Conservation (phyloP, 2,113 vertebrate species). For the Stegastes partitus region DNA sequence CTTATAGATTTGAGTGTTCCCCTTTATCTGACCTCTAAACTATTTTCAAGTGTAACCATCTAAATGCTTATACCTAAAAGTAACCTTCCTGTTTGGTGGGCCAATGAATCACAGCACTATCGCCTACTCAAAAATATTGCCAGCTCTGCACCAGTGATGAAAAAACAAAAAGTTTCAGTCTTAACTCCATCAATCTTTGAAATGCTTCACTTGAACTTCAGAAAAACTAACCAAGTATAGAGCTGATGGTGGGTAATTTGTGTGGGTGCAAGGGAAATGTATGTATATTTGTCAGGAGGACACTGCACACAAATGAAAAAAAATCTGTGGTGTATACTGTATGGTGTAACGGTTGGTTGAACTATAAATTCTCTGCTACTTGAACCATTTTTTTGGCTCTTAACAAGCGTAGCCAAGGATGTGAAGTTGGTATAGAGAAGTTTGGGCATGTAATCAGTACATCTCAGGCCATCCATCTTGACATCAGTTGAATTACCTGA, state of each 20-base stretch:
- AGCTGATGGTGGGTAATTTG: conserved; percentile 4
- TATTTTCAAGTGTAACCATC: background rate
- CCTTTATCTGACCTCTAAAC: background rate
- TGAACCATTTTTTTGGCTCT: conserved; percentile 31
- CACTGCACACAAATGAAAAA: no score
- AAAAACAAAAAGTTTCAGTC: background rate
- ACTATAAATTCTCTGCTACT: conserved; percentile 19
- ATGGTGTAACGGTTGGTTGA: background rate
- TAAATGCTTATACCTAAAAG: background rate
- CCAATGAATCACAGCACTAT: no score
- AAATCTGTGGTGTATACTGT: no score
- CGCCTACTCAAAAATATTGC: background rate
- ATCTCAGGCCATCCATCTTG: conserved; percentile 69
- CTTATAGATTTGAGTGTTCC: no score
- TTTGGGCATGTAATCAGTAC: conserved; percentile 66
- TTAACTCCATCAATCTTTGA: background rate
- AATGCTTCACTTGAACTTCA: conserved; percentile 7
- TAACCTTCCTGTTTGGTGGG: background rate
- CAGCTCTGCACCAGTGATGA: background rate
- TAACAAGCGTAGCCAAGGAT: conserved; percentile 48
- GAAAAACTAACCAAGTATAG: conserved; percentile 8
- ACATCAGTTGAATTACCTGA: conserved; percentile 73
- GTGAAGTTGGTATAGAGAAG: conserved; percentile 30
- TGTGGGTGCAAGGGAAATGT: background rate
- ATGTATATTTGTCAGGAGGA: no score